Percentiles rank a stretch among this genome's conserved stretches.
These are phyloP conservation scores for Julus scandinavius DNA, from an alignment of 2,888 invertebrate genomes.

Conservation along the genomic window DNA sequence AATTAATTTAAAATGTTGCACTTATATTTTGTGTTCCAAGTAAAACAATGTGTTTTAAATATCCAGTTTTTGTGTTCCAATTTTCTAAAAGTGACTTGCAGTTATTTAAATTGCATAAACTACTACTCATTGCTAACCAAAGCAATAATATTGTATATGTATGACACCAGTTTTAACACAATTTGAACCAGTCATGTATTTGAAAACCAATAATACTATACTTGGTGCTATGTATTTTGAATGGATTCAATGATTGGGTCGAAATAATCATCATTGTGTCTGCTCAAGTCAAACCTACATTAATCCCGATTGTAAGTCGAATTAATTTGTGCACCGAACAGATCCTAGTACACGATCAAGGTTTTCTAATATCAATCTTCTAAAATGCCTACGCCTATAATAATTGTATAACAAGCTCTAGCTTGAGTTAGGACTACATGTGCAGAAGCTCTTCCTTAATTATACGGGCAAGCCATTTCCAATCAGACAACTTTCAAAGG, in stretches of 20 bases:
- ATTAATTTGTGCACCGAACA: neutral
- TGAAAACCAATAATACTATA: neutral
- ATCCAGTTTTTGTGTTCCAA: too few relatives aligned
- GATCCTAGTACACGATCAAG: conserved; percentile 6
- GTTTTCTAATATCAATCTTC: neutral
- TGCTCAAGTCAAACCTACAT: neutral
- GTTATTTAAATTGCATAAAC: too few relatives aligned
- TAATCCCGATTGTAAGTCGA: neutral
- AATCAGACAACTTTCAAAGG: conserved; percentile 1
- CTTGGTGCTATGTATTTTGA: neutral
- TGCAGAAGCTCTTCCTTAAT: neutral
- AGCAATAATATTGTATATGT: too few relatives aligned
- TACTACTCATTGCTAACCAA: too few relatives aligned
- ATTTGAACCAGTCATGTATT: neutral
- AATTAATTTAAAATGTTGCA: too few relatives aligned
- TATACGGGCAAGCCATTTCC: conserved; percentile 39
- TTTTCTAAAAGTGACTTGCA: too few relatives aligned
- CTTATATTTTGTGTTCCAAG: too few relatives aligned
- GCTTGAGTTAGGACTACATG: conserved; percentile 4
- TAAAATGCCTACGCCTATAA: conserved; percentile 11
- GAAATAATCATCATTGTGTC: neutral
- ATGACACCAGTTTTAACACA: neutral
- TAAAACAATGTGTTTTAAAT: too few relatives aligned
- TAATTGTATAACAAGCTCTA: conserved; percentile 16
- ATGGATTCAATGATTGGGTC: neutral